phyloP scores from a whole-genome alignment of 2,797 vertebrate genomes.

The Avahi laniger region DNA sequence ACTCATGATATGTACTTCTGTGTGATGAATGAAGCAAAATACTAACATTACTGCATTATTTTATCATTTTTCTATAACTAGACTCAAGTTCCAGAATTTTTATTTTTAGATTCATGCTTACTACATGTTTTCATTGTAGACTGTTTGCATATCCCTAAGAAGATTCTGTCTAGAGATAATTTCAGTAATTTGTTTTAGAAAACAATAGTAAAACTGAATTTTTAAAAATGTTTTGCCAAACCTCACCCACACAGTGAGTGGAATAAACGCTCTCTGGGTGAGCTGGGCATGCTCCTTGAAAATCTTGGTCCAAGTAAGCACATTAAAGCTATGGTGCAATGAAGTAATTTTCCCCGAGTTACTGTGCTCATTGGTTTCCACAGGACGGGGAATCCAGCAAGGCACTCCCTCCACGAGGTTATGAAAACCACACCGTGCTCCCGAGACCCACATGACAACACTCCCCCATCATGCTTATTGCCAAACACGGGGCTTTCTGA shows the following conservation, averaged over 20 bases:
- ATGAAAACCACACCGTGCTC: slow-evolving; percentile 79
- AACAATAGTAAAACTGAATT: not conserved
- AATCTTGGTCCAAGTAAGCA: not conserved
- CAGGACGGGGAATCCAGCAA: slow-evolving; percentile 73
- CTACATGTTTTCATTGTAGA: not conserved
- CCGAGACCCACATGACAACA: slow-evolving; percentile 80
- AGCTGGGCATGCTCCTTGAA: not conserved
- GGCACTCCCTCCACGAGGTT: slow-evolving; percentile 74
- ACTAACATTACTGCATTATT: not conserved
- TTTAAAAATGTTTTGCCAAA: not conserved
- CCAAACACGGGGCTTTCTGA: slow-evolving; percentile 82
- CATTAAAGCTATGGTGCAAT: not conserved
- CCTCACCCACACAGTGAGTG: not conserved
- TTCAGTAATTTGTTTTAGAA: not conserved
- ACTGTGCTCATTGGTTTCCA: slow-evolving; percentile 63
- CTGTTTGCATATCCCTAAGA: not conserved
- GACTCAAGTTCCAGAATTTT: not conserved
- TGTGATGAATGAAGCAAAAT: not conserved
- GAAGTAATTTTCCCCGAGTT: not conserved
- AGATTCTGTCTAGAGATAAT: not conserved
- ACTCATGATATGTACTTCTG: not conserved
- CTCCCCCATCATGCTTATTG: slow-evolving; percentile 73
- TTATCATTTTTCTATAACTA: not conserved
- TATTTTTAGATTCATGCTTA: not conserved
- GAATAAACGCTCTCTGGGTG: not conserved